Evolutionary conservation across 2,797 vertebrate genomes (phyloP).

Genomic region (Clarias laeviceps): DNA sequence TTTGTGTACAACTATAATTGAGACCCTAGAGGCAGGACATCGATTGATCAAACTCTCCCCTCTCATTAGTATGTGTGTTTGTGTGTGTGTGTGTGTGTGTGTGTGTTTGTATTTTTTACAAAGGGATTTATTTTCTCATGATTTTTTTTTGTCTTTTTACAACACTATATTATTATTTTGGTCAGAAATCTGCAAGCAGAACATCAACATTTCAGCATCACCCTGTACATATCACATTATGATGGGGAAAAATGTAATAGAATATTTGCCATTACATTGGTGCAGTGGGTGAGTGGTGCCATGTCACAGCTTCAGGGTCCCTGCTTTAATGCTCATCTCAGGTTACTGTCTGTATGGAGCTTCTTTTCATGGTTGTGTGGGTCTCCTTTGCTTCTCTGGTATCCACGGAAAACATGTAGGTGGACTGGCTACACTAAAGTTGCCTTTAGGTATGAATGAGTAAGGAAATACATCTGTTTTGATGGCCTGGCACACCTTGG

Average conservation of each 20-base stretch:
- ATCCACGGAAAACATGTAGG: not conserved
- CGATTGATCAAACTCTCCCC: conserved; percentile 38
- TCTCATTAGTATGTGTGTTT: conserved; percentile 46
- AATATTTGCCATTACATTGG: not conserved
- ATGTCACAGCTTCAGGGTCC: not conserved
- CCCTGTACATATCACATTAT: not conserved
- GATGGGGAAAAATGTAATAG: not conserved
- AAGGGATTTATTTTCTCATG: not conserved
- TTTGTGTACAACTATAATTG: conserved; percentile 30
- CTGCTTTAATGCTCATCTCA: not conserved
- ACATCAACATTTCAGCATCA: not conserved
- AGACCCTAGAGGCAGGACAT: conserved; percentile 46
- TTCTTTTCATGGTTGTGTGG: not conserved
- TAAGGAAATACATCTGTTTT: conserved; percentile 8
- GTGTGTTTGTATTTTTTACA: conserved; percentile 9
- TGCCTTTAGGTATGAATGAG: not conserved
- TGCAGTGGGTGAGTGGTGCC: not conserved
- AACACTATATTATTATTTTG: conserved; percentile 7
- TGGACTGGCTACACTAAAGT: not conserved
- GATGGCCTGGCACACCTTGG: not conserved
- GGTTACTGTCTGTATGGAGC: not conserved
- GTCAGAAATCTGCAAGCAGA: not conserved
- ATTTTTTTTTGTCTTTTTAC: not conserved
- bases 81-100: conserved; percentile 14
- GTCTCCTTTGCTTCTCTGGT: conserved; percentile 7